Evolutionary conservation across 1,140 invertebrate species (phyloP).

Genomic region (Goniozus legneri): DNA sequence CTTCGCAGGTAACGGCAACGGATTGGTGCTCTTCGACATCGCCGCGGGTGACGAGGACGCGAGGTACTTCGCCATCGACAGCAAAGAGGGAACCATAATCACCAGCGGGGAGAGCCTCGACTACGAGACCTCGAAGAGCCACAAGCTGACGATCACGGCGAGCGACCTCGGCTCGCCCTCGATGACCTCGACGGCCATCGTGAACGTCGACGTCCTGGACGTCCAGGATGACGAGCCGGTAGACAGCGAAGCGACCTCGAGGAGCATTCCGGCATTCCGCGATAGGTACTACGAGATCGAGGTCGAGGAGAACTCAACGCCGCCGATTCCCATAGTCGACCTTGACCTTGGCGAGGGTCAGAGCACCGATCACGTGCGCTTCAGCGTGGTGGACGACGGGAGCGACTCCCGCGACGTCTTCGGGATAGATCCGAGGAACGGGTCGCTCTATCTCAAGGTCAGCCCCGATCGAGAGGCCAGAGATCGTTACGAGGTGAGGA

Average conservation of each 20-base stretch:
- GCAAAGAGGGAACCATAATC: conserved; percentile 75
- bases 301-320: conserved; percentile 69
- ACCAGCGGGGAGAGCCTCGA: conserved; percentile 72
- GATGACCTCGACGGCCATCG: conserved; percentile 72
- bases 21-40: conserved; percentile 71
- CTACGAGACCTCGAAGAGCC: conserved; percentile 60
- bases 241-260: conserved; percentile 15
- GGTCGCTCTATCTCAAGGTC: conserved; percentile 65
- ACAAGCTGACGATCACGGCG: conserved; percentile 77
- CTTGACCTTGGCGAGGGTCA: conserved; percentile 65
- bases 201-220: conserved; percentile 66
- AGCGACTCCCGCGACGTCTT: conserved; percentile 59
- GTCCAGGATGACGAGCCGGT: conserved; percentile 51
- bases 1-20: conserved; percentile 78
- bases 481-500: conserved; percentile 64
- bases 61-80: conserved; percentile 74
- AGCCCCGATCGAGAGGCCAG: conserved; percentile 67
- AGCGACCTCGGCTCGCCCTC: conserved; percentile 76
- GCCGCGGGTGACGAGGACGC: conserved; percentile 37
- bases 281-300: conserved; percentile 75
- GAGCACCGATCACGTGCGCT: conserved; percentile 55
- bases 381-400: conserved; percentile 60
- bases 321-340: conserved; percentile 67
- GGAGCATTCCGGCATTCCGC: conserved; percentile 60
- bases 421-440: conserved; percentile 68